A percentile compares a stretch with the other conserved stretches of the same genome.
These are phyloP conservation scores for Schlechtendalia chinensis DNA, from an alignment of 1,140 invertebrate genomes.

Conservation along the genomic window DNA sequence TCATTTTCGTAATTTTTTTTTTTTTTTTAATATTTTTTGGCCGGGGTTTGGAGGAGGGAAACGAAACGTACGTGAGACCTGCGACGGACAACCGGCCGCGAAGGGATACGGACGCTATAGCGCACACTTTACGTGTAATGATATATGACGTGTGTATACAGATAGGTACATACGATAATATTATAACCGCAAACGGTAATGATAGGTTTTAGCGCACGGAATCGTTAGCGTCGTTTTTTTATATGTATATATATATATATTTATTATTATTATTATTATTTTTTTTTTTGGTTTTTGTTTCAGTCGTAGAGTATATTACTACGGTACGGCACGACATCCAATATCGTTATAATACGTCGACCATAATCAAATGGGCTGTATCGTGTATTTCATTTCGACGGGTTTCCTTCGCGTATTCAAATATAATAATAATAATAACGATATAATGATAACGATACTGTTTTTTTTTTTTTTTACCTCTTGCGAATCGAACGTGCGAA, in stretches of 20 bases:
- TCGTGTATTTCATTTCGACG: conserved; percentile 40
- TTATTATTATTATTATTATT: neutral
- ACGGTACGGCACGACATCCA: conserved; percentile 40
- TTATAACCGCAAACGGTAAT: conserved; percentile 40
- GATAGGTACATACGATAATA: neutral
- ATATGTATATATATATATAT: too few species aligned
- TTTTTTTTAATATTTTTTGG: too few species aligned
- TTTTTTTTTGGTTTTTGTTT: neutral
- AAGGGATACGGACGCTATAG: neutral
- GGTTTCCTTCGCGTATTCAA: conserved; percentile 17
- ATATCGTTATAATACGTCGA: conserved; percentile 31
- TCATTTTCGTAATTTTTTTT: too few species aligned
- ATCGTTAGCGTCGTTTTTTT: conserved; percentile 32
- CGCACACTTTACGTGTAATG: neutral
- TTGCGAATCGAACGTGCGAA: neutral
- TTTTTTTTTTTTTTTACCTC: neutral
- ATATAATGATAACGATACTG: neutral
- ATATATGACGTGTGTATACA: neutral
- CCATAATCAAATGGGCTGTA: conserved; percentile 38
- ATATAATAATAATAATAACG: neutral
- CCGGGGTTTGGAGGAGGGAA: too few species aligned
- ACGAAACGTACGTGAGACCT: too few species aligned
- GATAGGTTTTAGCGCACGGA: conserved; percentile 43
- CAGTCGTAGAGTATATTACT: conserved; percentile 27
- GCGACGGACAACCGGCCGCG: neutral